A percentile compares a stretch with the other conserved stretches of the same genome.
These are phyloP conservation scores for Sandelia bainsii DNA, from an alignment of 2,797 vertebrate genomes.

Conservation along the genomic window DNA sequence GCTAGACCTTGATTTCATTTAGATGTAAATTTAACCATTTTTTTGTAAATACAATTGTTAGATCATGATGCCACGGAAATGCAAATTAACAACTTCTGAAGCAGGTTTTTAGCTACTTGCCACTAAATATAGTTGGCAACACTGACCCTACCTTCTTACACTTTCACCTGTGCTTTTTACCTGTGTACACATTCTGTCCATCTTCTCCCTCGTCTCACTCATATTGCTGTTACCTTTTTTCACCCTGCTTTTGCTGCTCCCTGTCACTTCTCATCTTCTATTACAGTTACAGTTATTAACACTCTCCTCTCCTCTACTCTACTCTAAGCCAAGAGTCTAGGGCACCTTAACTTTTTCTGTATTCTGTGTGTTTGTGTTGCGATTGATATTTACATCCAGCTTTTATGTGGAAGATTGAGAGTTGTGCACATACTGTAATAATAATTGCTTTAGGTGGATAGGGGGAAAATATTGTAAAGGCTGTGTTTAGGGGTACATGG, in stretches of 20 bases:
- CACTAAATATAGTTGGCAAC: too few species aligned
- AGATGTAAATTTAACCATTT: too few species aligned
- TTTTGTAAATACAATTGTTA: too few species aligned
- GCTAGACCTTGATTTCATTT: too few species aligned
- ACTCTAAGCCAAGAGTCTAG: neutral
- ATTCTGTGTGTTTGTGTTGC: neutral
- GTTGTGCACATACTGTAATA: too few species aligned
- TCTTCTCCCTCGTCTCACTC: constrained; percentile 44
- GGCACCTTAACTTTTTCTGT: too few species aligned
- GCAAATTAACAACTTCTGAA: too few species aligned
- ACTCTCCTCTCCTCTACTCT: constrained; percentile 12
- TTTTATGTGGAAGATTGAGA: neutral
- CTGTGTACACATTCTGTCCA: constrained; percentile 33
- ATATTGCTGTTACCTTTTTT: constrained; percentile 59
- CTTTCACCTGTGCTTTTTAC: constrained; percentile 52
- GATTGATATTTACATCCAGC: neutral
- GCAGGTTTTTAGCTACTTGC: too few species aligned
- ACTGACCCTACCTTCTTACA: neutral
- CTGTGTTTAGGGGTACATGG: constrained; percentile 12
- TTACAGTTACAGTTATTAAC: constrained; percentile 37
- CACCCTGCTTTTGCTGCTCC: constrained; percentile 32
- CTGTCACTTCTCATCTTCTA: constrained; percentile 36
- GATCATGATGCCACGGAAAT: too few species aligned
- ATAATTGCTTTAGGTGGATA: too few species aligned
- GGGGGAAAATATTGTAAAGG: neutral